A percentile compares a stretch with the other conserved stretches of the same genome.
These are phyloP conservation scores for Synergus itoensis DNA, from an alignment of 2,888 invertebrate genomes.

Conservation along the genomic window DNA sequence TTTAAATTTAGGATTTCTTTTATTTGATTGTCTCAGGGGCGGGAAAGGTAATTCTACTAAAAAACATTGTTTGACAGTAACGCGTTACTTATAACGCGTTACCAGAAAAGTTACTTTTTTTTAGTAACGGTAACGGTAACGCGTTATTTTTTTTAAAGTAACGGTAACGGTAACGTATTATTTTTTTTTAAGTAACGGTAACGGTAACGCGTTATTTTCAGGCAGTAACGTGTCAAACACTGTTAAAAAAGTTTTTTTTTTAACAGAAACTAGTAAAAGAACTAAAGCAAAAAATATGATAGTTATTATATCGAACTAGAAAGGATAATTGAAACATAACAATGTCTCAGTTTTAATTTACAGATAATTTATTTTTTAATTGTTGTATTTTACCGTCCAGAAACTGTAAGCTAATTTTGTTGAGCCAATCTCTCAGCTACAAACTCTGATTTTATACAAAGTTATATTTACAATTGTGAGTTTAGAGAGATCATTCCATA, in stretches of 20 bases:
- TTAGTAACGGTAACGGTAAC: too few relatives aligned
- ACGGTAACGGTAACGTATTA: too few relatives aligned
- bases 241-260: too few relatives aligned
- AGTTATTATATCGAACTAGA: background rate
- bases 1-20: background rate
- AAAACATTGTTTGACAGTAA: too few relatives aligned
- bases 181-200: too few relatives aligned
- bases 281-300: constrained; percentile 1
- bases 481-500: constrained; percentile 5
- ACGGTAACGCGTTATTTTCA: too few relatives aligned
- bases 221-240: too few relatives aligned
- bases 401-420: background rate
- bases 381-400: constrained; percentile 9
- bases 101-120: too few relatives aligned
- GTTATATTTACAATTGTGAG: background rate
- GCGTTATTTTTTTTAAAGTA: too few relatives aligned
- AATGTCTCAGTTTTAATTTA: background rate
- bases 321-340: background rate
- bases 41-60: background rate
- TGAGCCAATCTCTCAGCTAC: background rate
- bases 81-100: too few relatives aligned
- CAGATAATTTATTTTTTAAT: background rate
- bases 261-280: background rate
- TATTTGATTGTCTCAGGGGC: background rate
- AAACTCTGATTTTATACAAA: background rate